phyloP scores from a whole-genome alignment of 2,113 vertebrate genomes.

The Delphinus delphis region DNA sequence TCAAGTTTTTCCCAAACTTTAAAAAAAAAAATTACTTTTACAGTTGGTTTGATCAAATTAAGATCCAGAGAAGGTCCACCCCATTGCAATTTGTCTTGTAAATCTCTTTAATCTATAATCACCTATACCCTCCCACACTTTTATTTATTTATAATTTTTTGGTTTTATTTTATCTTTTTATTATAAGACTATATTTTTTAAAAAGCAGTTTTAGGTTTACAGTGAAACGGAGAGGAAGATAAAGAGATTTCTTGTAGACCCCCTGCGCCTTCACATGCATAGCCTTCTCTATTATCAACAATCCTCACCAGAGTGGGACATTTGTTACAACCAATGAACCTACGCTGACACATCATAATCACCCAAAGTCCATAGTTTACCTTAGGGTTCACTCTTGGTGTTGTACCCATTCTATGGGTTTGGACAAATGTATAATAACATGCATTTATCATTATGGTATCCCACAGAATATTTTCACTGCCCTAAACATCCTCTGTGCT shows the following conservation, averaged over 20 bases:
- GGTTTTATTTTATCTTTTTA: not conserved
- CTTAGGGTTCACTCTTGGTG: not conserved
- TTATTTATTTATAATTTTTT: not conserved
- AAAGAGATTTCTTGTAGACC: not conserved
- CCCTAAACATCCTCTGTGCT: not conserved
- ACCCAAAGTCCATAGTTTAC: not conserved
- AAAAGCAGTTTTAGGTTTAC: not conserved
- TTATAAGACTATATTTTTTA: not conserved
- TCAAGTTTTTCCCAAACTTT: not conserved
- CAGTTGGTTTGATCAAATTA: not conserved
- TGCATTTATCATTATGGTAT: not conserved
- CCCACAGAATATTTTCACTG: not conserved
- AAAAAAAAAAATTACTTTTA: not conserved
- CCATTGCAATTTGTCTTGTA: not conserved
- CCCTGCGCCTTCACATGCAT: rapidly evolving
- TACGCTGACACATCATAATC: not conserved
- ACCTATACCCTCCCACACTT: not conserved
- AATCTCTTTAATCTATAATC: not conserved
- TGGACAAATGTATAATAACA: not conserved
- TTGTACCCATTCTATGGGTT: not conserved
- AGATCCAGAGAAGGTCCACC: not conserved
- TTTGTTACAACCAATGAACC: not conserved
- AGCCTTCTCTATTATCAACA: not conserved
- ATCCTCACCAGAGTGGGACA: too few relatives aligned
- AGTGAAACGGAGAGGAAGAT: not conserved